These are phyloP conservation scores for Adelges cooleyi DNA, from an alignment of 1,140 invertebrate species.

Conservation along the genomic window DNA sequence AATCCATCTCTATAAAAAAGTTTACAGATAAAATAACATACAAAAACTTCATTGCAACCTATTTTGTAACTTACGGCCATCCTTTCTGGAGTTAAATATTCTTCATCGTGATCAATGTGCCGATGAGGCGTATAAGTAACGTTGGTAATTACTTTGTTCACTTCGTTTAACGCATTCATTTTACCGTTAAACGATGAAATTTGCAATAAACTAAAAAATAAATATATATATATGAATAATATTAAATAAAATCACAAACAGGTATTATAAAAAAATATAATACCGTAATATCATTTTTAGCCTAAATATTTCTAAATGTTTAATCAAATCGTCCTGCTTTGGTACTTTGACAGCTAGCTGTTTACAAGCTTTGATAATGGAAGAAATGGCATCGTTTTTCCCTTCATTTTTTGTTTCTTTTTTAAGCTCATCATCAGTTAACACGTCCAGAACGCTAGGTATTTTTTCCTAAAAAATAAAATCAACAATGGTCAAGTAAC, in stretches of 20 bases:
- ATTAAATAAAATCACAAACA: background rate
- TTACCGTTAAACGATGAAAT: slow-evolving; percentile 98
- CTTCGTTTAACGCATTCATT: slow-evolving; percentile 98
- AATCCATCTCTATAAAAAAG: slow-evolving; percentile 77
- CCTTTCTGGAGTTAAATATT: slow-evolving; percentile 84
- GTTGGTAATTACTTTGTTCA: slow-evolving; percentile 91
- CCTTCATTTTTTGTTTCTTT: slow-evolving; percentile 93
- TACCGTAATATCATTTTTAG: slow-evolving; percentile 85
- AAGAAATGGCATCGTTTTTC: slow-evolving; percentile 83
- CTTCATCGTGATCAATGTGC: slow-evolving; percentile 68
- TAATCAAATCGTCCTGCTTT: slow-evolving; percentile 70
- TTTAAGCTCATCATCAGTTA: slow-evolving; percentile 95
- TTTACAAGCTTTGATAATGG: slow-evolving; percentile 80
- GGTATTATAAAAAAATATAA: slow-evolving; percentile 6
- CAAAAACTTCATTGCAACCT: too few relatives aligned
- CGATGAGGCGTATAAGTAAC: slow-evolving; percentile 74
- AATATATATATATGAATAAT: background rate
- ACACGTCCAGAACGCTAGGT: slow-evolving; percentile 77
- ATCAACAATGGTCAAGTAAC: slow-evolving; percentile 12
- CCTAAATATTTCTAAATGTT: slow-evolving; percentile 86
- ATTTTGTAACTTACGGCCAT: slow-evolving; percentile 66
- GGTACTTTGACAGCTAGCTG: slow-evolving; percentile 67
- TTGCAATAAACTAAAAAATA: slow-evolving; percentile 61
- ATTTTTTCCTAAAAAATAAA: slow-evolving; percentile 64
- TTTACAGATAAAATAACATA: background rate